Conservation (phyloP, 2,888 invertebrate genomes). For the Drosophila cracens region DNA sequence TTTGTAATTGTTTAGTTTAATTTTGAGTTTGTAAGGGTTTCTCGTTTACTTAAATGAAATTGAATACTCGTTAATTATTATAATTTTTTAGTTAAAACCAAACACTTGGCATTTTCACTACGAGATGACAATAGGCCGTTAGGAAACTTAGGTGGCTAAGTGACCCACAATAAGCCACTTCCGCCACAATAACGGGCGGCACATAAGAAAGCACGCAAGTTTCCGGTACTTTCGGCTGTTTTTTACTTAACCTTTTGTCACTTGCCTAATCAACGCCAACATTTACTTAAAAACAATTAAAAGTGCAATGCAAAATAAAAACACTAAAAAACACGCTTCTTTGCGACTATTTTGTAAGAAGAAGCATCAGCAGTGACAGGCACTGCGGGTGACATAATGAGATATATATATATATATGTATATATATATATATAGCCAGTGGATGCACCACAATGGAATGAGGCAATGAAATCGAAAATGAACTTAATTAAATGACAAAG, state of each 20-base stretch:
- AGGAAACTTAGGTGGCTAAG: slow-evolving; percentile 11
- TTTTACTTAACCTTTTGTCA: slow-evolving; percentile 21
- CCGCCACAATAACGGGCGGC: slow-evolving; percentile 56
- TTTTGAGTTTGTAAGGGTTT: background rate
- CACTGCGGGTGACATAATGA: slow-evolving; percentile 47
- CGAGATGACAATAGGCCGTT: slow-evolving; percentile 1
- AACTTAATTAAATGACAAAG: slow-evolving; percentile 55
- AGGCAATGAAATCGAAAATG: slow-evolving; percentile 39
- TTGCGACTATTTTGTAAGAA: slow-evolving; percentile 1
- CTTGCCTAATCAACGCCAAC: slow-evolving; percentile 51
- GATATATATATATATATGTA: background rate
- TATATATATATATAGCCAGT: slow-evolving; percentile 11
- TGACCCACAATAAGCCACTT: slow-evolving; percentile 41
- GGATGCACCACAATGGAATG: background rate
- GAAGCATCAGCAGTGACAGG: slow-evolving; percentile 4
- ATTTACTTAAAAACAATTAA: slow-evolving; percentile 47
- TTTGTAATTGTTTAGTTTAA: background rate
- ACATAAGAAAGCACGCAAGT: slow-evolving; percentile 23
- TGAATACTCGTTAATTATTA: too few relatives aligned
- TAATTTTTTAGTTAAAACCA: background rate
- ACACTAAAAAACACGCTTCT: background rate
- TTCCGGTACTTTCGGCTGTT: slow-evolving; percentile 51
- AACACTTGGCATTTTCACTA: background rate
- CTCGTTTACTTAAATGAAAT: background rate
- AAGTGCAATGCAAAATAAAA: slow-evolving; percentile 46